Percentiles rank a stretch among this genome's conserved stretches.
These are phyloP conservation scores for Peromyscus polionotus DNA, from an alignment of 2,113 vertebrate species.

Conservation along the genomic window DNA sequence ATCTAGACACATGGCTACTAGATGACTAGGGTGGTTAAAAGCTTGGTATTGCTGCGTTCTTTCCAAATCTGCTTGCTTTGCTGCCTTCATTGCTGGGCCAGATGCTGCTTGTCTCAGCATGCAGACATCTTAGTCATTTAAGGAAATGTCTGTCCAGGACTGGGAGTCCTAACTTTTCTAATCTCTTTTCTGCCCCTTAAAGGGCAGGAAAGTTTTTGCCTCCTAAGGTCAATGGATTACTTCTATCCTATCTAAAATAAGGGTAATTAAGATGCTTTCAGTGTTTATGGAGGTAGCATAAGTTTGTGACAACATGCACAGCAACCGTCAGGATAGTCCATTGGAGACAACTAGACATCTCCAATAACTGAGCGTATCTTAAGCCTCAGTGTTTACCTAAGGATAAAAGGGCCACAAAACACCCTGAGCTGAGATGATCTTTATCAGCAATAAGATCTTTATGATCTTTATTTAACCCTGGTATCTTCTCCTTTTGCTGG, in stretches of 20 bases:
- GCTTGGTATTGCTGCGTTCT: not conserved
- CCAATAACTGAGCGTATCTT: not conserved
- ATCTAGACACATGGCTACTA: not conserved
- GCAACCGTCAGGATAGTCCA: not conserved
- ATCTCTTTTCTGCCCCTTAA: not conserved
- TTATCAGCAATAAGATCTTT: not conserved
- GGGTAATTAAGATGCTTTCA: not conserved
- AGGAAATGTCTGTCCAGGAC: not conserved
- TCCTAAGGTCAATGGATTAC: not conserved
- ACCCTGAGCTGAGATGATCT: not conserved
- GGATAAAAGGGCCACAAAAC: not conserved
- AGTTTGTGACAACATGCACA: not conserved
- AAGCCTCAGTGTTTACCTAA: not conserved
- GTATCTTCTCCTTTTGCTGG: not conserved
- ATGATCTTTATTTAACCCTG: not conserved
- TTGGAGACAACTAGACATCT: not conserved
- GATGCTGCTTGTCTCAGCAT: not conserved
- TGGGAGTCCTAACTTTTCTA: not conserved
- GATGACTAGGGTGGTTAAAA: not conserved
- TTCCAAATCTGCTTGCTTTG: not conserved
- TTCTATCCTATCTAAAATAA: not conserved
- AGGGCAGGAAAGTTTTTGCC: not conserved
- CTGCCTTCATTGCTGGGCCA: not conserved
- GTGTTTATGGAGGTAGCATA: not conserved
- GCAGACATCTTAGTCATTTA: not conserved